These are phyloP conservation scores for Thecocarcelia acutangulata DNA, from an alignment of 2,888 invertebrate genomes.

Conservation along the genomic window DNA sequence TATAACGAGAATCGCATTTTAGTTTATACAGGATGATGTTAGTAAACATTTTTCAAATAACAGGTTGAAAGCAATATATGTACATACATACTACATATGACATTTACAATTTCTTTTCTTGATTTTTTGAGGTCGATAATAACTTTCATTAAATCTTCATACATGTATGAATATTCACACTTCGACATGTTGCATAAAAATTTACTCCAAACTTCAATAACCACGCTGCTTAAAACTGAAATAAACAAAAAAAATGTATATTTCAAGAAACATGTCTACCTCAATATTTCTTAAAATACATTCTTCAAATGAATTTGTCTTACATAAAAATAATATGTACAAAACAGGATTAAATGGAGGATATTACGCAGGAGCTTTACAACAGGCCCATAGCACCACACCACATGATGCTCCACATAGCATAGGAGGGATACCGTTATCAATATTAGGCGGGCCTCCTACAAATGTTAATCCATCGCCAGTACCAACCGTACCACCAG, in stretches of 20 bases:
- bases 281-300: conserved; percentile 71
- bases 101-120: too few relatives aligned
- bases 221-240: conserved; percentile 15
- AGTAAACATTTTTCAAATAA: too few relatives aligned
- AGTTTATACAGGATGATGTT: too few relatives aligned
- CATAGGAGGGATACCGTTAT: conserved; percentile 77
- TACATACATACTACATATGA: too few relatives aligned
- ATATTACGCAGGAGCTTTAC: conserved; percentile 88
- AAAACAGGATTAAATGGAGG: conserved; percentile 87
- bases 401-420: conserved; percentile 87
- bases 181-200: conserved; percentile 58
- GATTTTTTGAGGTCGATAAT: too few relatives aligned
- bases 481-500: conserved; percentile 82
- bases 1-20: too few relatives aligned
- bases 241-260: background rate
- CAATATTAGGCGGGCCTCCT: conserved; percentile 71
- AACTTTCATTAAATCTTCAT: too few relatives aligned
- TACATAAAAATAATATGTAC: conserved; percentile 71
- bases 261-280: conserved; percentile 50
- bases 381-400: conserved; percentile 95
- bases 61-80: too few relatives aligned
- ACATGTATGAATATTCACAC: too few relatives aligned
- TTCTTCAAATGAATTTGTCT: conserved; percentile 70
- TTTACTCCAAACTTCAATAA: conserved; percentile 24
- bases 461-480: conserved; percentile 81